Base-by-base conservation (phyloP, 1,140 invertebrate species). In the Halyomorpha halys region DNA sequence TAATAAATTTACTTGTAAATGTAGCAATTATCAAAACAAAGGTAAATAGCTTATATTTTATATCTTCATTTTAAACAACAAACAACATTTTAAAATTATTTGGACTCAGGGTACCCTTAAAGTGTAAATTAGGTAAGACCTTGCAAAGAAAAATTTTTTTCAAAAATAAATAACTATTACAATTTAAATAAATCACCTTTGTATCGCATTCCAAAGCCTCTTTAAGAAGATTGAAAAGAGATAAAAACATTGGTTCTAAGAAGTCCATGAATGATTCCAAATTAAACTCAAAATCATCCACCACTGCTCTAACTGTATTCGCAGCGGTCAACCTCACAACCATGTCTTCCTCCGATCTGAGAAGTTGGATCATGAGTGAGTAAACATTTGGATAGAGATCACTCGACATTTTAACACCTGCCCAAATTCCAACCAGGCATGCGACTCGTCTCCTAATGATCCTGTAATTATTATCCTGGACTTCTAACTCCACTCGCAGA, bases 211-310 rank as follows among this genome's bases (percentile, higher is more conserved):
- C 91, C 68, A 84, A 80, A 0, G 89, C 89, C 76, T 94, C 89
- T 72, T 90, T 89, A 54, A 97, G 76, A 54, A 97, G 79, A 64
- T 83, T 77, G 76, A 94, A 95, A 3, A 97, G 77, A 49, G 88
- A 79, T 59, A 81, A 79, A 72, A 95, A 93, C 3, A 82, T 78
- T 18, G 83, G 78, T 34, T 89, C 83, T 45, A 94, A 80, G 75
- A 85, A 96, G 14, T 89, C 84, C 62, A 84, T 79, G 73, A 97
- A 95, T 71, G 90, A 83, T 61, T 93, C 86, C 0, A 84, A 80
- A 70, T 86, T 84, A 76, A 97, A 97, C 73, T 94, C 90, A 79
- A 96, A 96, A 74, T 95, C 91, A 73, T 95, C 91, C 16, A 97
- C 83, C 1, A 86, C 85, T 68, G 82, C 81, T 73, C 89, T 86